phyloP scores from a whole-genome alignment of 2,888 invertebrate species.

The Agrochola circellaris region DNA sequence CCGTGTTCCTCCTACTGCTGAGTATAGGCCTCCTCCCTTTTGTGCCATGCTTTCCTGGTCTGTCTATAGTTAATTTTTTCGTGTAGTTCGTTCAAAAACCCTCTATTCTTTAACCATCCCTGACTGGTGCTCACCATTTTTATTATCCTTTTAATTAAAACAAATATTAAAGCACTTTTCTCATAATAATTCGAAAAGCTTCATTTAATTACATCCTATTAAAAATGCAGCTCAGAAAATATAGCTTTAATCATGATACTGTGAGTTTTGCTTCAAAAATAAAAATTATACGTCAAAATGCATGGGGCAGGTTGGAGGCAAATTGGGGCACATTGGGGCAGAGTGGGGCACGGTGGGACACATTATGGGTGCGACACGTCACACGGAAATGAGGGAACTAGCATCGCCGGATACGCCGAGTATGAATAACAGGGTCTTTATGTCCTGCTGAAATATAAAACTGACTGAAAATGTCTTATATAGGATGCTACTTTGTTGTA shows the following conservation, averaged over 20 bases:
- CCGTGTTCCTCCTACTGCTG: too few species aligned
- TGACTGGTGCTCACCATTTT: background rate
- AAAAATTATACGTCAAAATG: constrained; percentile 17
- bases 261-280: background rate
- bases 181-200: background rate
- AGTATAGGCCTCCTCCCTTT: too few species aligned
- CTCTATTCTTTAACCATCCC: background rate
- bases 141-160: background rate
- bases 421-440: constrained; percentile 70
- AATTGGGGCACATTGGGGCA: background rate
- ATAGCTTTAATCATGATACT: background rate
- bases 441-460: constrained; percentile 67
- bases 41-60: too few species aligned
- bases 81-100: too few species aligned
- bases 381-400: constrained; percentile 61
- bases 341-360: background rate
- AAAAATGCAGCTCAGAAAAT: background rate
- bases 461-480: constrained; percentile 39
- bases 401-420: constrained; percentile 56
- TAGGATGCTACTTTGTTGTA: constrained; percentile 17
- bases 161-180: background rate
- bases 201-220: background rate
- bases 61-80: too few species aligned
- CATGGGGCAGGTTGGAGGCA: constrained; percentile 8
- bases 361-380: constrained; percentile 43